Percentiles rank a stretch among this genome's conserved stretches.
Conservation (phyloP, 2,888 invertebrate genomes). For the Leptogaster cylindrica region DNA sequence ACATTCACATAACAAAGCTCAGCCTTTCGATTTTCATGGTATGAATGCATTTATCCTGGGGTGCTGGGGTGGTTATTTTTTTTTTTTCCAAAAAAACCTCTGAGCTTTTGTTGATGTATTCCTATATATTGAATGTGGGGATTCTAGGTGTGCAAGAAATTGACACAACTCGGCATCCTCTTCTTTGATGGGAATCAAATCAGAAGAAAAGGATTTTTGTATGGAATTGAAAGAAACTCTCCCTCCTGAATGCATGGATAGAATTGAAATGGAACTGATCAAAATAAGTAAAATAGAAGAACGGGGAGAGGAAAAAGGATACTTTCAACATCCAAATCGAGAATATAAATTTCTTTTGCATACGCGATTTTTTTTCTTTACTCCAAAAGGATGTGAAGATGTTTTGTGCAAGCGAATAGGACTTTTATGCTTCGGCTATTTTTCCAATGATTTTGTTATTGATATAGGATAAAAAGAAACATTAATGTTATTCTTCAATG, state of each 20-base stretch:
- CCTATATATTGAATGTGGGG: conserved; percentile 22
- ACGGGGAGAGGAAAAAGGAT: conserved; percentile 5
- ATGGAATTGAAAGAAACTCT: conserved; percentile 36
- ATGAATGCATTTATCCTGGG: conserved; percentile 36
- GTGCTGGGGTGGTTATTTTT: no score
- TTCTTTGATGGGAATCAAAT: conserved; percentile 36
- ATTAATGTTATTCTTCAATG: no score
- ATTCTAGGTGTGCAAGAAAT: conserved; percentile 39
- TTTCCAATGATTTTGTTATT: conserved; percentile 42
- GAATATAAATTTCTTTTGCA: conserved; percentile 17
- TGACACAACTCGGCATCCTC: conserved; percentile 36
- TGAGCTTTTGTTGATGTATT: conserved; percentile 14
- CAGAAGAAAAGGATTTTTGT: conserved; percentile 43
- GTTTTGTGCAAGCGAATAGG: conserved; percentile 40
- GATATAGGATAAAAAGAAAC: conserved; percentile 11
- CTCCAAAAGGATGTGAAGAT: conserved; percentile 17
- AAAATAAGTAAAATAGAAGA: conserved; percentile 5
- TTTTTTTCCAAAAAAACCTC: not conserved
- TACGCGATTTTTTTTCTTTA: conserved; percentile 1
- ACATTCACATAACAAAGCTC: no score
- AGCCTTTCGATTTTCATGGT: no score
- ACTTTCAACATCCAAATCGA: conserved; percentile 24
- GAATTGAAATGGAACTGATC: conserved; percentile 39
- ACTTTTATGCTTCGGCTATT: conserved; percentile 43
- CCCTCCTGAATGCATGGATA: conserved; percentile 8